Evolutionary conservation across 2,113 vertebrate species (phyloP).

Genomic region (Trachemys scripta): DNA sequence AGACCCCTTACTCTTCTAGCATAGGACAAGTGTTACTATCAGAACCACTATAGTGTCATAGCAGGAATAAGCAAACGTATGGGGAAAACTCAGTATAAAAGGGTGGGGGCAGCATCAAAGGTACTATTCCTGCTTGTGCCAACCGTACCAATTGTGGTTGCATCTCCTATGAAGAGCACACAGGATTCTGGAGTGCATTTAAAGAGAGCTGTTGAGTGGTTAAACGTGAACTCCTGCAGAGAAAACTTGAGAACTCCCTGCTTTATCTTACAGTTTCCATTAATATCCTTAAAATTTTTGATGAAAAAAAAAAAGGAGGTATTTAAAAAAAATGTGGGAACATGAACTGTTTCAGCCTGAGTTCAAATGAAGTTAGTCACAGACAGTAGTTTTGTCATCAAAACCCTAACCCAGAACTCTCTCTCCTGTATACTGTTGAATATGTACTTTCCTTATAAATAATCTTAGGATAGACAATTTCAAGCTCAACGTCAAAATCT

Average conservation of each 20-base stretch:
- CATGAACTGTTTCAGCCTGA: neutral
- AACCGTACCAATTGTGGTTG: neutral
- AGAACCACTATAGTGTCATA: neutral
- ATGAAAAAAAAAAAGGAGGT: neutral
- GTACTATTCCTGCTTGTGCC: neutral
- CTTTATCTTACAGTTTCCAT: neutral
- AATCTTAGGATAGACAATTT: neutral
- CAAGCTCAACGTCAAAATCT: neutral
- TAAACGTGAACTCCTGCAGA: neutral
- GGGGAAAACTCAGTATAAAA: neutral
- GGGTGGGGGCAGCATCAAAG: neutral
- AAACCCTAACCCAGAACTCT: neutral
- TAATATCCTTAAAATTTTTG: neutral
- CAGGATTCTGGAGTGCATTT: neutral
- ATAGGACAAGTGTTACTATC: too few relatives aligned
- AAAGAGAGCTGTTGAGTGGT: neutral
- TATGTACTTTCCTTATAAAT: neutral
- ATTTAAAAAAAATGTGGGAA: neutral
- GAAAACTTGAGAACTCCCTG: neutral
- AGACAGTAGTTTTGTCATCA: neutral
- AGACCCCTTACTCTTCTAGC: neutral
- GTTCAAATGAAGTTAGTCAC: neutral
- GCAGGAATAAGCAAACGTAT: neutral
- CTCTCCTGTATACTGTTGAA: neutral
- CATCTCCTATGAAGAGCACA: neutral